Evolutionary conservation across 1,140 invertebrate species (phyloP).

Genomic region (Neotoxoptera formosana): DNA sequence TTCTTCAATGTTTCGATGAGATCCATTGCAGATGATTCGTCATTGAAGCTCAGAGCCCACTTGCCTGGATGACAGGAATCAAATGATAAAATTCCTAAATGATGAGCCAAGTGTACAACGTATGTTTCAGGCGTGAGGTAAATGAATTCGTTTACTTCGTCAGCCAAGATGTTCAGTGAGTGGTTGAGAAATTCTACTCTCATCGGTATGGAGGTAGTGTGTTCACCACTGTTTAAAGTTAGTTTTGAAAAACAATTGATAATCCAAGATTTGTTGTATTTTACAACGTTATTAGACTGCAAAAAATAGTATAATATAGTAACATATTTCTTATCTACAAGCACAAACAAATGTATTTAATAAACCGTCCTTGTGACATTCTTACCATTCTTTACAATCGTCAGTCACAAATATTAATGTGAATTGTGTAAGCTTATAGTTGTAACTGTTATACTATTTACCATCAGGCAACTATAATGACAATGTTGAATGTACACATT

Average conservation of each 20-base stretch:
- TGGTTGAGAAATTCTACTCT: neutral
- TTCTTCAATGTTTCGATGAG: neutral
- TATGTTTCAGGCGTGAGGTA: neutral
- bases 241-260: neutral
- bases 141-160: neutral
- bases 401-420: neutral
- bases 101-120: neutral
- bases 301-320: neutral
- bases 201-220: neutral
- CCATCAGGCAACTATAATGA: neutral
- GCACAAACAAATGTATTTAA: too few relatives aligned
- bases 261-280: neutral
- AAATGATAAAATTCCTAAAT: slow-evolving; percentile 29
- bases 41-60: neutral
- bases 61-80: neutral
- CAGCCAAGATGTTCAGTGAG: neutral
- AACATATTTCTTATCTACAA: neutral
- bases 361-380: neutral
- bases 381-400: neutral
- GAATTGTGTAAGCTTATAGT: neutral
- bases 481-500: neutral
- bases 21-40: neutral
- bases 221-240: neutral
- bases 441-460: neutral
- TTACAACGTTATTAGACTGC: neutral